phyloP scores from a whole-genome alignment of 37 sponge, comb jelly and placozoan species.

The Oscarella lobularis region DNA sequence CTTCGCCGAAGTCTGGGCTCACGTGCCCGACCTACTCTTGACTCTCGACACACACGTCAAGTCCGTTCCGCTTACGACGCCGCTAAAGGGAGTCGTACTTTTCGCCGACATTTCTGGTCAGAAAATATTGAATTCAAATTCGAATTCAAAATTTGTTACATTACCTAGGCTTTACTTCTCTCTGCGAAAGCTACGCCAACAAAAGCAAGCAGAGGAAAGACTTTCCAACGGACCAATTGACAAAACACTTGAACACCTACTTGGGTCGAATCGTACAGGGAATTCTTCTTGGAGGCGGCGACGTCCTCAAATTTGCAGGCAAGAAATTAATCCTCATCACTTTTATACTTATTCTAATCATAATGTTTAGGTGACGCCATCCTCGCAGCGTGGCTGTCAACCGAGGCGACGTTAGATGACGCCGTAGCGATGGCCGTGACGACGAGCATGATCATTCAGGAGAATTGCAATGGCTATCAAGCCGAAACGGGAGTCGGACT shows the following conservation, averaged over 20 bases:
- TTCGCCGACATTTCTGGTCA: conserved; percentile 67
- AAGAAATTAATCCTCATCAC: not conserved
- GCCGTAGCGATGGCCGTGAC: conserved; percentile 33
- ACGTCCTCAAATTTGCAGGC: conserved; percentile 86
- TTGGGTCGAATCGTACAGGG: conserved; percentile 71
- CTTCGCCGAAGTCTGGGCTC: not conserved
- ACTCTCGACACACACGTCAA: not conserved
- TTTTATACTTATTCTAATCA: not conserved
- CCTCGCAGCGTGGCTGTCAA: conserved; percentile 69
- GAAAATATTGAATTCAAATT: conserved; percentile 4
- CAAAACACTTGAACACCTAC: conserved; percentile 66
- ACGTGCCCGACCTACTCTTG: not conserved
- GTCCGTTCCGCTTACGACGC: not conserved
- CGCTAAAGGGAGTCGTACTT: conserved; percentile 30
- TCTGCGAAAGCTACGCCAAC: conserved; percentile 83
- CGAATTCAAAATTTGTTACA: too few species aligned
- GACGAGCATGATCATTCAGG: conserved; percentile 56
- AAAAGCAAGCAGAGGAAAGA: conserved; percentile 25
- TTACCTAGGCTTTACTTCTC: conserved; percentile 81
- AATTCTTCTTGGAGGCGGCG: conserved; percentile 64
- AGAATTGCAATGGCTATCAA: conserved; percentile 52
- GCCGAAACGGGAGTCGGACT: conserved; percentile 35
- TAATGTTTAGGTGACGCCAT: too few species aligned
- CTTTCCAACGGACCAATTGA: conserved; percentile 67
- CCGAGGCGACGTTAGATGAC: conserved; percentile 24